Percentiles rank a stretch among this genome's conserved stretches.
Conservation (phyloP, 1,140 invertebrate species). For the Frieseomelitta varia region DNA sequence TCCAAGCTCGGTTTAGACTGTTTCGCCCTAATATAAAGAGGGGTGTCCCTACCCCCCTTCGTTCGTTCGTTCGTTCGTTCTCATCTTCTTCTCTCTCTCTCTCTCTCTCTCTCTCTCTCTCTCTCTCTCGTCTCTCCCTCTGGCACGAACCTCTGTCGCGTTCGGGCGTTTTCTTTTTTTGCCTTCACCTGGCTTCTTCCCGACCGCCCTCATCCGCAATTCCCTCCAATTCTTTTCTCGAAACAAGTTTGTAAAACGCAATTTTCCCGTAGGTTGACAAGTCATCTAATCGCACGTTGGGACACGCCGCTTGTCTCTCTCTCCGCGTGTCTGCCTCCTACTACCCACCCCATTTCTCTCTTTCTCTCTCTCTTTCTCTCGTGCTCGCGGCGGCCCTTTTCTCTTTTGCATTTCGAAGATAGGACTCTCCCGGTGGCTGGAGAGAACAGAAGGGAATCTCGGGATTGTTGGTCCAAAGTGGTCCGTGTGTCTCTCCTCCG, state of each 20-base stretch:
- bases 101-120: conserved; percentile 24
- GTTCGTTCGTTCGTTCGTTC: conserved; percentile 67
- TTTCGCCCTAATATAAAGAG: conserved; percentile 67
- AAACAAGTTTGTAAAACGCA: conserved; percentile 82
- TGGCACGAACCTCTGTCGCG: conserved; percentile 49
- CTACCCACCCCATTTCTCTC: conserved; percentile 24
- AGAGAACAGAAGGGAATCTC: neutral
- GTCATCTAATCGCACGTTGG: conserved; percentile 77
- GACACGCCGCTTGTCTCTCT: conserved; percentile 18
- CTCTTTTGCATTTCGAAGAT: neutral
- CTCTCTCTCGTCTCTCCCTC: conserved; percentile 39
- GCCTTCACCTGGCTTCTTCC: conserved; percentile 44
- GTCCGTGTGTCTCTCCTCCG: too few species aligned
- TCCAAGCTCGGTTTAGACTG: conserved; percentile 70
- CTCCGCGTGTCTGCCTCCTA: conserved; percentile 5
- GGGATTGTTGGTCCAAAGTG: neutral
- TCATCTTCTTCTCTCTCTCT: conserved; percentile 59
- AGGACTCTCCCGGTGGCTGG: neutral
- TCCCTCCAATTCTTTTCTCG: conserved; percentile 80
- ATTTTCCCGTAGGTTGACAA: conserved; percentile 80
- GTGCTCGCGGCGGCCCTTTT: neutral
- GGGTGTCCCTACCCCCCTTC: conserved; percentile 36
- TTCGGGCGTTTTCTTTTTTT: conserved; percentile 47
- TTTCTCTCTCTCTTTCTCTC: conserved; percentile 27
- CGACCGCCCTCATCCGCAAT: conserved; percentile 69